A percentile compares a stretch with the other conserved stretches of the same genome.
Conservation (phyloP, 1,140 invertebrate genomes). For the Harpegnathos saltator region DNA sequence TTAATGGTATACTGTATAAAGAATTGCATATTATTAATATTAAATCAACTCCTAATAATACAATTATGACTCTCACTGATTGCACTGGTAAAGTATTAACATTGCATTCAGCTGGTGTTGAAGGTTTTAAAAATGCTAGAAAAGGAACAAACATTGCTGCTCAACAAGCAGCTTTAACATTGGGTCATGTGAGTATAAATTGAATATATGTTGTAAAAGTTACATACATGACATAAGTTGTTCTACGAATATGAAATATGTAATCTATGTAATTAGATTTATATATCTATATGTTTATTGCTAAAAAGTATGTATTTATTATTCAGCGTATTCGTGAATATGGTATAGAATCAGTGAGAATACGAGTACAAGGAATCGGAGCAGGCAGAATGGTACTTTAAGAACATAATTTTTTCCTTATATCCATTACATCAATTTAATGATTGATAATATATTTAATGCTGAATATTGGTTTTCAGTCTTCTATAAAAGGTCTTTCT, state of each 20-base stretch:
- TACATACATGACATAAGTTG: not conserved
- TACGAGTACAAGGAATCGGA: constrained; percentile 93
- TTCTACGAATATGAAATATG: not conserved
- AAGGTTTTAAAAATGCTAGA: constrained; percentile 97
- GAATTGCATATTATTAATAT: constrained; percentile 94
- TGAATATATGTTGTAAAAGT: not conserved
- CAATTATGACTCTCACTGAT: constrained; percentile 92
- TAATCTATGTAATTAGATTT: not conserved
- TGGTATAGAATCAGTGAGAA: constrained; percentile 91
- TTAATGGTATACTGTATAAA: constrained; percentile 92
- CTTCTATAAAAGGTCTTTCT: constrained; percentile 96
- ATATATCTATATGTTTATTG: not conserved
- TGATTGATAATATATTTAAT: constrained; percentile 11
- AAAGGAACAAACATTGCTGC: constrained; percentile 98
- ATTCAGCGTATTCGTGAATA: constrained; percentile 90
- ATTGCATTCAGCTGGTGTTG: constrained; percentile 92
- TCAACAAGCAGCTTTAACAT: constrained; percentile 94
- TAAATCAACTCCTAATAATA: constrained; percentile 94
- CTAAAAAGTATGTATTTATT: constrained; percentile 73
- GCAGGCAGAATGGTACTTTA: constrained; percentile 92
- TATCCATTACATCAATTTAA: not conserved
- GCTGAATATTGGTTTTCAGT: constrained; percentile 85
- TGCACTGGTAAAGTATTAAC: constrained; percentile 83
- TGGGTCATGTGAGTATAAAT: constrained; percentile 88
- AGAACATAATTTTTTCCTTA: not conserved